Conservation (phyloP, 2,888 invertebrate species). For the Petrophora chlorosata region DNA sequence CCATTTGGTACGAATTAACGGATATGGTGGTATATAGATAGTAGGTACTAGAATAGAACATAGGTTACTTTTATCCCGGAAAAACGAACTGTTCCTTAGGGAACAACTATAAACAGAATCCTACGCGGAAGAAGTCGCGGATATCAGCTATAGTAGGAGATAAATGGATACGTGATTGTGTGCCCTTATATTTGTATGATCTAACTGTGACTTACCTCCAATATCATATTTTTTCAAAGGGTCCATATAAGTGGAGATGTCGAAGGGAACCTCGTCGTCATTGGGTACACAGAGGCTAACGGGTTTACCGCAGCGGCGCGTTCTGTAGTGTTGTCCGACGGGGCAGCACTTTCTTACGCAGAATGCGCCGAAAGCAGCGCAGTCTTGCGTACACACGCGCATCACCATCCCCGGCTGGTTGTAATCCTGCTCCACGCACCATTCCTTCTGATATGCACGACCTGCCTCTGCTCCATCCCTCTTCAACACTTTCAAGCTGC, state of each 20-base stretch:
- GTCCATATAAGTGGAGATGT: conserved; percentile 61
- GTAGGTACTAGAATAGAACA: too few species aligned
- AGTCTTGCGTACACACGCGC: conserved; percentile 64
- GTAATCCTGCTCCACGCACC: conserved; percentile 70
- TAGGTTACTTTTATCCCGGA: too few species aligned
- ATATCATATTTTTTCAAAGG: conserved; percentile 44
- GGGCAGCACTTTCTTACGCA: conserved; percentile 83
- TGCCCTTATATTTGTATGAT: neutral
- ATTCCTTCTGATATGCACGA: conserved; percentile 56
- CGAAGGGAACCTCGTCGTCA: conserved; percentile 54
- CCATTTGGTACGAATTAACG: too few species aligned
- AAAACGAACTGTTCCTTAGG: too few species aligned
- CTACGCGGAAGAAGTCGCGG: too few species aligned
- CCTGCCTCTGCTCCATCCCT: conserved; percentile 41
- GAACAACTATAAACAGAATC: too few species aligned
- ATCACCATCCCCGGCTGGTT: conserved; percentile 50
- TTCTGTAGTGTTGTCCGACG: conserved; percentile 74
- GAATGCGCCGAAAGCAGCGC: conserved; percentile 58
- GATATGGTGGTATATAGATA: too few species aligned
- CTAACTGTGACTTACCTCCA: conserved; percentile 48
- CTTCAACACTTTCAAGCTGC: conserved; percentile 49
- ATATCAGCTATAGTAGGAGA: too few species aligned
- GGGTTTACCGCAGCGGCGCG: conserved; percentile 54
- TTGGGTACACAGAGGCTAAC: conserved; percentile 63
- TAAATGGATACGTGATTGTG: too few species aligned